Evolutionary conservation across 1,140 invertebrate genomes (phyloP).

Genomic region (Coenobita brevimanus): DNA sequence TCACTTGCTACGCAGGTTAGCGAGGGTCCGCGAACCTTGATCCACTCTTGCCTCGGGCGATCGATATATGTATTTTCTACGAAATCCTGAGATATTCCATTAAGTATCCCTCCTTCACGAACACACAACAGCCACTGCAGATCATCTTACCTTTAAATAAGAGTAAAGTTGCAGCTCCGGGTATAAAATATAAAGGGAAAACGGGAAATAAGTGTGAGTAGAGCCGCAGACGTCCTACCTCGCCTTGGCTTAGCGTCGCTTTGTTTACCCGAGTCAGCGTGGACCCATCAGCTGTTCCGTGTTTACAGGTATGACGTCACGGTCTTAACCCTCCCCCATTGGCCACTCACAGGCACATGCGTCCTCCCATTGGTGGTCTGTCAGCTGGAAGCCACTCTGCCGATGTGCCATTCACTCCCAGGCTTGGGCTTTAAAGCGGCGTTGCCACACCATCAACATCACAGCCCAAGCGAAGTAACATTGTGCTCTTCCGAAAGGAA

Average conservation of each 20-base stretch:
- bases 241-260: constrained; percentile 10
- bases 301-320: constrained; percentile 65
- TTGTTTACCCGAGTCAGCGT: constrained; percentile 59
- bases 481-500: too few relatives aligned
- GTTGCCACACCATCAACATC: constrained; percentile 29
- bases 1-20: constrained; percentile 4
- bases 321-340: not conserved
- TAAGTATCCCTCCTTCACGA: too few relatives aligned
- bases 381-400: constrained; percentile 54
- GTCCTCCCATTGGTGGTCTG: constrained; percentile 40
- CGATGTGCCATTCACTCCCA: constrained; percentile 9
- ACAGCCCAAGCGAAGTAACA: constrained; percentile 6
- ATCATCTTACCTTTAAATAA: not conserved
- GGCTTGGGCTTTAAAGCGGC: constrained; percentile 54
- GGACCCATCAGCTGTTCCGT: constrained; percentile 64
- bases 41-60: constrained; percentile 31
- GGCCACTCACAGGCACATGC: not conserved
- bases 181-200: not conserved
- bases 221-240: not conserved
- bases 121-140: too few relatives aligned
- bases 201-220: not conserved
- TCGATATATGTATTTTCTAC: constrained; percentile 41
- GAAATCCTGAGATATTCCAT: too few relatives aligned
- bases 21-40: constrained; percentile 34
- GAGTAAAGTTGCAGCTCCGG: too few relatives aligned